Conservation (phyloP, 1,140 invertebrate genomes). For the Meteorus sp. region DNA sequence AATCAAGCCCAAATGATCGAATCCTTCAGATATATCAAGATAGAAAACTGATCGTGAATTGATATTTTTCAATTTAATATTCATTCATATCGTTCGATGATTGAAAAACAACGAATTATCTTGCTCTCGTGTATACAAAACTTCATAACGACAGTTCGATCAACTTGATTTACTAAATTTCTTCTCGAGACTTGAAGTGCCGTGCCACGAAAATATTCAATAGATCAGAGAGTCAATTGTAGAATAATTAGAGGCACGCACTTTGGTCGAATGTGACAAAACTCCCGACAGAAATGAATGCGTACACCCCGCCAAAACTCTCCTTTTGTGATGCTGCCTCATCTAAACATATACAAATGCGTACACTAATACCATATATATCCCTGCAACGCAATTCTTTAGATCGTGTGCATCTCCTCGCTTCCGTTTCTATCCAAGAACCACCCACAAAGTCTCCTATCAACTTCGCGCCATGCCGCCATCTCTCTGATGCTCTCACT, state of each 20-base stretch:
- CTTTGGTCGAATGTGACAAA: slow-evolving; percentile 38
- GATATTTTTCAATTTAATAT: too few species aligned
- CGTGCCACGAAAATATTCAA: background rate
- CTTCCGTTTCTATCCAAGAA: background rate
- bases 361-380: background rate
- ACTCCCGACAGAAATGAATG: slow-evolving; percentile 54
- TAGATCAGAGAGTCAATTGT: slow-evolving; percentile 45
- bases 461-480: slow-evolving; percentile 34
- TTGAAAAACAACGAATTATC: too few species aligned
- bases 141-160: too few species aligned
- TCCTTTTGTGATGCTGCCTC: slow-evolving; percentile 13
- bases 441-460: slow-evolving; percentile 40
- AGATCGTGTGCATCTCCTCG: slow-evolving; percentile 4
- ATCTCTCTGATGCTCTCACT: slow-evolving; percentile 18
- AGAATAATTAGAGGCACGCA: slow-evolving; percentile 58
- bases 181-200: too few species aligned
- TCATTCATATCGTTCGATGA: too few species aligned
- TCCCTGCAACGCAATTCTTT: slow-evolving; percentile 13
- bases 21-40: too few species aligned
- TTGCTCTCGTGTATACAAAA: too few species aligned
- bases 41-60: too few species aligned
- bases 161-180: too few species aligned
- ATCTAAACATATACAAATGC: background rate
- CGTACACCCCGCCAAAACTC: slow-evolving; percentile 36
- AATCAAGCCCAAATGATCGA: slow-evolving; percentile 7